phyloP scores from a whole-genome alignment of 2,113 vertebrate genomes.

The Pandion haliaetus region DNA sequence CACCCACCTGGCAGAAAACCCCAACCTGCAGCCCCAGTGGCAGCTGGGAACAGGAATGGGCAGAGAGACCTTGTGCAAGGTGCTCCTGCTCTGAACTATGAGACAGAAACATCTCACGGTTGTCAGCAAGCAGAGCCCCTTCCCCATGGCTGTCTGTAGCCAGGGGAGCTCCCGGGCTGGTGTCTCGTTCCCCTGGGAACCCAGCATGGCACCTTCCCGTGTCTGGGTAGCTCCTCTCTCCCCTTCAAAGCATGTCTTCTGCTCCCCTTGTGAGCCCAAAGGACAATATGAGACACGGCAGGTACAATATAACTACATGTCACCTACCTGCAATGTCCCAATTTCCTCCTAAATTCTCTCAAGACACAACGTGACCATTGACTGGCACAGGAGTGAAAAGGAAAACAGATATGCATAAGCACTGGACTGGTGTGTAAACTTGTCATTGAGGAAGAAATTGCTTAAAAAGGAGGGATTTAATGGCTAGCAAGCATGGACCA shows the following conservation, averaged over 20 bases:
- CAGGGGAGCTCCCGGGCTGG: neutral
- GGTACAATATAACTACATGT: neutral
- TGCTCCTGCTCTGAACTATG: neutral
- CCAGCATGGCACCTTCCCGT: neutral
- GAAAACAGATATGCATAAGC: neutral
- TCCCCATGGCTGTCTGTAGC: neutral
- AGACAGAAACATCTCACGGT: neutral
- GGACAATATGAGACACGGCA: neutral
- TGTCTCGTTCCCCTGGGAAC: neutral
- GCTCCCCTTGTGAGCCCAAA: neutral
- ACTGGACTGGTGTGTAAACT: neutral
- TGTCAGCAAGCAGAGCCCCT: neutral
- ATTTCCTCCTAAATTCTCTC: neutral
- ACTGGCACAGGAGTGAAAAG: neutral
- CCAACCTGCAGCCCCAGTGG: neutral
- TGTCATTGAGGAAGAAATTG: neutral
- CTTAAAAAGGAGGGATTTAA: neutral
- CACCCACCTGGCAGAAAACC: neutral
- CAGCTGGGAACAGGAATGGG: neutral
- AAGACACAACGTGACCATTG: neutral
- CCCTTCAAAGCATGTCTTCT: neutral
- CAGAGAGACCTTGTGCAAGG: neutral
- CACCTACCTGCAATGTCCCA: neutral
- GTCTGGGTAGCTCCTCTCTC: neutral
- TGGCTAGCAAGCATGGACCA: neutral